These are phyloP conservation scores for Natrix natrix DNA, from an alignment of 2,797 vertebrate species.

Conservation along the genomic window DNA sequence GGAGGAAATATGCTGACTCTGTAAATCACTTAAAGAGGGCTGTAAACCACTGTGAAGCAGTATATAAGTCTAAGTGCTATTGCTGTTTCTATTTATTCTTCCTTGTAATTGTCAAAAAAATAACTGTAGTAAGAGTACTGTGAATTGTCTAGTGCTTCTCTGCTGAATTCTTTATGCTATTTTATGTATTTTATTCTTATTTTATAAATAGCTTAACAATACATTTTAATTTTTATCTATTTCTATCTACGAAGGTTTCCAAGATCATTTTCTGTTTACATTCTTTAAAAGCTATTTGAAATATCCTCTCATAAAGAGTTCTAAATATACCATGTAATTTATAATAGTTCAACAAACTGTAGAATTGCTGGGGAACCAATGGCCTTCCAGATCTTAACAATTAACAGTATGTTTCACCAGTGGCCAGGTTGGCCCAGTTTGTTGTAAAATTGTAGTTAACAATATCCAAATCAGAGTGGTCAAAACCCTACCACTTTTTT, in stretches of 20 bases:
- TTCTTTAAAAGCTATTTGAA: not conserved
- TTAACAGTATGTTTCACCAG: not conserved
- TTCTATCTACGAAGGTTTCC: not conserved
- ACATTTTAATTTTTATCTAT: not conserved
- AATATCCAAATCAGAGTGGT: not conserved
- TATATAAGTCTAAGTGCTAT: too few species aligned
- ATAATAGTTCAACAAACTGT: not conserved
- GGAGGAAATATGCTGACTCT: too few species aligned
- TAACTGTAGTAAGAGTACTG: not conserved
- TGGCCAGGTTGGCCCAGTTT: not conserved
- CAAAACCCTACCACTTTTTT: not conserved
- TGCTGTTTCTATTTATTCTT: not conserved
- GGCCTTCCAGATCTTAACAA: not conserved
- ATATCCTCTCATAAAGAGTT: not conserved
- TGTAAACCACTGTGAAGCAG: too few species aligned
- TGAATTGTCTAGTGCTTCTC: not conserved
- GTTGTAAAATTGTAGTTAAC: not conserved
- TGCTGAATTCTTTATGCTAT: not conserved
- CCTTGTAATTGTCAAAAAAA: not conserved
- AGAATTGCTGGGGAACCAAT: not conserved
- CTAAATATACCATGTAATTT: not conserved
- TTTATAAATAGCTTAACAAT: not conserved
- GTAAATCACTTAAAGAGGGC: too few species aligned
- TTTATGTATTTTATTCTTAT: not conserved
- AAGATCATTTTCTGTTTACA: not conserved